phyloP scores from a whole-genome alignment of 2,888 invertebrate genomes.

The Bombyx huttoni region DNA sequence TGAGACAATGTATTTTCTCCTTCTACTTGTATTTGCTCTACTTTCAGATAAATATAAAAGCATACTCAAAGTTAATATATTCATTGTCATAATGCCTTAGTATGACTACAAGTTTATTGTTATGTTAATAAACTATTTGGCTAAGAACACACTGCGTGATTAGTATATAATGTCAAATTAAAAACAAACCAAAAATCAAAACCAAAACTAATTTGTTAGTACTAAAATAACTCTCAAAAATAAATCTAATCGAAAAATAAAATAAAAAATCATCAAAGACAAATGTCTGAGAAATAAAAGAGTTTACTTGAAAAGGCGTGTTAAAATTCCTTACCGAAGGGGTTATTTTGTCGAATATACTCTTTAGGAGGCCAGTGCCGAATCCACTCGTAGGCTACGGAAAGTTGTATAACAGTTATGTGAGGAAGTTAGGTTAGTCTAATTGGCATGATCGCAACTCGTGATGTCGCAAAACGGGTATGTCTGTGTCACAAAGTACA shows the following conservation, averaged over 20 bases:
- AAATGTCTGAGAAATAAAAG: constrained; percentile 50
- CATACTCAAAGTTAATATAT: constrained; percentile 60
- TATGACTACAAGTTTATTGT: constrained; percentile 51
- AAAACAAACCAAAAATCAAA: constrained; percentile 29
- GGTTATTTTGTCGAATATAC: constrained; percentile 75
- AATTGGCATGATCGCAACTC: constrained; percentile 54
- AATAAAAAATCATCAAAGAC: constrained; percentile 50
- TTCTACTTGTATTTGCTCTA: constrained; percentile 53
- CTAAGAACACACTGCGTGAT: constrained; percentile 65
- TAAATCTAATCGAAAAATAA: constrained; percentile 27
- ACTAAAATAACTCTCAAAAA: constrained; percentile 46
- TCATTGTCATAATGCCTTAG: constrained; percentile 33
- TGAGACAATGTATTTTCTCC: constrained; percentile 36
- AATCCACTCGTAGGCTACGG: constrained; percentile 72
- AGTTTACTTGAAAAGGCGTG: constrained; percentile 60
- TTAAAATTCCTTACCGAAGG: constrained; percentile 74
- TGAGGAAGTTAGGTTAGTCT: constrained; percentile 63
- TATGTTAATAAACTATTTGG: constrained; percentile 50
- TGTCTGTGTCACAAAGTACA: constrained; percentile 73
- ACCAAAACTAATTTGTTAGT: constrained; percentile 47
- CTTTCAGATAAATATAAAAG: constrained; percentile 51
- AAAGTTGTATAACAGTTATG: constrained; percentile 72
- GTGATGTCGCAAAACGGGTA: constrained; percentile 49
- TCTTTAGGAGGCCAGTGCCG: constrained; percentile 74
- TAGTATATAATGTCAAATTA: constrained; percentile 23